Base-by-base conservation (phyloP, 2,113 vertebrate genomes). In the Ceyx cyanopectus region DNA sequence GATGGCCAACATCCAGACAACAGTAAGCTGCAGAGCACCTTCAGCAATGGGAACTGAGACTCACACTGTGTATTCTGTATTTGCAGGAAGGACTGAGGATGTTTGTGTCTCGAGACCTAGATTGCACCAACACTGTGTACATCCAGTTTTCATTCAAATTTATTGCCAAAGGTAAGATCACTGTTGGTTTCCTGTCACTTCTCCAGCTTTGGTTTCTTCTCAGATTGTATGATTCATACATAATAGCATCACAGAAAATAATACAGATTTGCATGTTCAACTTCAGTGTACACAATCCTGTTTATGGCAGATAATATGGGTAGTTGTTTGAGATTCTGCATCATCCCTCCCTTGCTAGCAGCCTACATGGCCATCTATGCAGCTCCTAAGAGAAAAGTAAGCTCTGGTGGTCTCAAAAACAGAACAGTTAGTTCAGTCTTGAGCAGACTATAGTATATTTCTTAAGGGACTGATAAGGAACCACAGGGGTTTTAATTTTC, bases 71-170 rank as follows among this genome's bases (percentile, higher is more conserved):
- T 89, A 9, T 95, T 95, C 77, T 97, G 40, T 91, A 41, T 96
- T 97, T 96, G 83, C 96, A 99, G 99, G 99, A 99, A 87, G 99
- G 99, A 58, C 95, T 99, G 53, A 98, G 99, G 80, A 99, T 99
- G 98, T 97, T 99, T 81, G 98, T 99, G 90, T 99, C 99, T 70
- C 98, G 98, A 95, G 99, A 99, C 95, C 97, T 99, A 60, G 99
- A 99, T 93, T 99, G 99, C 86, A 98, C 98, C 41, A 98, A 98
- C 81, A 99, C 98, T 0, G 96, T 99, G 81, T 99, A 99, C 95
- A 98, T 99, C 92, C 99, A 99, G 94, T 99, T 99, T 96, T 99
- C 99, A 72, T 99, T 99, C 86, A 99, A 99, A 96, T 99, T 99
- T 97, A 98, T 99, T 96, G 98, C 98, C 41, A 99, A 99, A 98